Evolutionary conservation across 2,113 vertebrate genomes (phyloP), one percentile per base, ranked within the genome.

Genomic region (Psittacus erithacus): DNA sequence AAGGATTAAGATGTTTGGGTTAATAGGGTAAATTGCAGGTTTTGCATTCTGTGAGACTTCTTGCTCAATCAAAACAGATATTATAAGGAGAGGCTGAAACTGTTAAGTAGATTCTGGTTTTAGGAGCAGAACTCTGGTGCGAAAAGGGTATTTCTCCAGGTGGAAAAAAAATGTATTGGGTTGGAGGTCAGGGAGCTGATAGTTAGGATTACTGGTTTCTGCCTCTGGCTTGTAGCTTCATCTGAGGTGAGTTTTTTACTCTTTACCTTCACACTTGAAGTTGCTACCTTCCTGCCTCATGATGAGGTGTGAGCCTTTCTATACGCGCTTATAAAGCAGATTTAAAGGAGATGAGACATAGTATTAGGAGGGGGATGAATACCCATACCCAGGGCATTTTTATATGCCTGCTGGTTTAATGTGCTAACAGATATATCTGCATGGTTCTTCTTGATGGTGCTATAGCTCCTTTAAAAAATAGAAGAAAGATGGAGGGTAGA

Each of bases 11-110:
- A 82, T 78, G 31, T 86, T 92, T 92, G 47, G 76, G 25, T 84
- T 92, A 92, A 86, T 84, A 69, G 80, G 55, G 64, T 92, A 88
- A 89, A 96, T 94, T 86, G 47, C 57, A 82, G 55, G 62, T 55
- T 91, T 81, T 93, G 35, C 63, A 47, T 93, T 82, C 47, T 2
- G 0, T 75, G 67, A 78, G 35, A 47, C 38, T 74, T 85, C 35
- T 89, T 88, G 50, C 12, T 47, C 55, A 68, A 57, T 78, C 50
- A 69, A 77, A 92, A 62, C 39, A 78, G 64, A 77, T 43, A 41
- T 81, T 52, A 52, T 52, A 76, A 82, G 31, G 29, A 76, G 86
- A 82, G 43, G 4, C 28, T 95, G 69, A 79, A 95, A 57, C 31
- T 39, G 41, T 3, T 65, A 16, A 50, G 46, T 81, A 59, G 15